These are phyloP conservation scores for Pluvianellus socialis DNA, from an alignment of 2,113 vertebrate species.

Conservation along the genomic window DNA sequence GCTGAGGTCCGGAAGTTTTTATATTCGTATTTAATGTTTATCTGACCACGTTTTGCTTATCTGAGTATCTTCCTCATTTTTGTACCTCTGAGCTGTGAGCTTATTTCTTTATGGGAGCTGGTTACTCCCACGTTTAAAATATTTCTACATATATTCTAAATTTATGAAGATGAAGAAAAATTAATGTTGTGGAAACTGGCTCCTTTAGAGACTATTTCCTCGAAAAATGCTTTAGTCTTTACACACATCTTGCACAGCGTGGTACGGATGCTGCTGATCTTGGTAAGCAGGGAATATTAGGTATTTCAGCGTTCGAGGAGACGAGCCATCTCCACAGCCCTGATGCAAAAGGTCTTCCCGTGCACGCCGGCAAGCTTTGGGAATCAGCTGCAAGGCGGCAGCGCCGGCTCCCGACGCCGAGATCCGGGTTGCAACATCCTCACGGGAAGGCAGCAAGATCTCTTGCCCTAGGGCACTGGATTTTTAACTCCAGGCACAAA, in stretches of 20 bases:
- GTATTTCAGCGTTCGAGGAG: no score
- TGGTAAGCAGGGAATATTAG: neutral
- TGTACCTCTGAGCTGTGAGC: neutral
- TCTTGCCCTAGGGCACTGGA: neutral
- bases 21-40: neutral
- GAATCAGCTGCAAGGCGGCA: no score
- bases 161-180: neutral
- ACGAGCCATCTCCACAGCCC: neutral
- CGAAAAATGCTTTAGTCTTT: neutral
- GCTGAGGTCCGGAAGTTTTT: neutral
- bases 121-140: neutral
- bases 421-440: fast-evolving
- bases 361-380: neutral
- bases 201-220: neutral
- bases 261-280: neutral
- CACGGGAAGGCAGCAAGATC: neutral
- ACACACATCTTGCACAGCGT: neutral
- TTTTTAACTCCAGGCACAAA: neutral
- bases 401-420: neutral
- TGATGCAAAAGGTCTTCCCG: neutral
- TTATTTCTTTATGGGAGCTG: neutral
- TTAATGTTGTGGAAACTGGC: neutral
- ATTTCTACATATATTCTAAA: neutral
- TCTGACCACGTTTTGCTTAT: neutral
- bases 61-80: neutral